Evolutionary conservation across 2,797 vertebrate species (phyloP).

Genomic region (Lophius americanus): DNA sequence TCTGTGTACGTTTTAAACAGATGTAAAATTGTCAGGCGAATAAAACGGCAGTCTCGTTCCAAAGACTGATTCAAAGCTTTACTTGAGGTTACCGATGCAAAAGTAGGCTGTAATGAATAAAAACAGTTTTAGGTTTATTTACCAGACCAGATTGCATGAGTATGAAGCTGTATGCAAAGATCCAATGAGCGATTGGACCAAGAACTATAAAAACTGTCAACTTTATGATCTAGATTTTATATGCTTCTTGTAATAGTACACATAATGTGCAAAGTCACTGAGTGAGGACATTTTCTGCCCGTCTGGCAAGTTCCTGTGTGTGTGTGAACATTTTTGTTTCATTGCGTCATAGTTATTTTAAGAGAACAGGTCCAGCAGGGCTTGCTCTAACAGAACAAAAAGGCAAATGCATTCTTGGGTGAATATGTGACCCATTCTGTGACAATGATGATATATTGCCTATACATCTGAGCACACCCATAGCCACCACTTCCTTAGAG

Average conservation of each 20-base stretch:
- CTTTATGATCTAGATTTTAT: too few relatives aligned
- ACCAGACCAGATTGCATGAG: not conserved
- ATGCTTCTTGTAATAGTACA: too few relatives aligned
- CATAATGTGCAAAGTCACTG: slow-evolving; percentile 6
- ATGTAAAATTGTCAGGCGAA: too few relatives aligned
- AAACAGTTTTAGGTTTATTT: not conserved
- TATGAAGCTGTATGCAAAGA: not conserved
- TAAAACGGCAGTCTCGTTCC: not conserved
- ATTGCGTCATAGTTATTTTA: slow-evolving; percentile 24
- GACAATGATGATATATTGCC: slow-evolving; percentile 41
- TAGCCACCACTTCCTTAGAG: slow-evolving; percentile 24
- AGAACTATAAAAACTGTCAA: not conserved
- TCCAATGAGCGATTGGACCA: not conserved
- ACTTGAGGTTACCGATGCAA: not conserved
- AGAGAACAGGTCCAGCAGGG: slow-evolving; percentile 59
- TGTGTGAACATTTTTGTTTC: slow-evolving; percentile 8
- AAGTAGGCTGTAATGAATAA: too few relatives aligned
- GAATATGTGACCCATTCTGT: slow-evolving; percentile 9
- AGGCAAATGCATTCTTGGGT: slow-evolving; percentile 16
- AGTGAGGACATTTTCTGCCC: slow-evolving; percentile 10
- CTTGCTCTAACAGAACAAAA: slow-evolving; percentile 19
- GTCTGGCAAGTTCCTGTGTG: not conserved
- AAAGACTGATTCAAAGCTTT: not conserved
- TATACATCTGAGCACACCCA: slow-evolving; percentile 54
- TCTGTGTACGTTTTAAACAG: too few relatives aligned